Evolutionary conservation across 2,113 vertebrate species (phyloP).

Genomic region (Bombycilla garrulus): DNA sequence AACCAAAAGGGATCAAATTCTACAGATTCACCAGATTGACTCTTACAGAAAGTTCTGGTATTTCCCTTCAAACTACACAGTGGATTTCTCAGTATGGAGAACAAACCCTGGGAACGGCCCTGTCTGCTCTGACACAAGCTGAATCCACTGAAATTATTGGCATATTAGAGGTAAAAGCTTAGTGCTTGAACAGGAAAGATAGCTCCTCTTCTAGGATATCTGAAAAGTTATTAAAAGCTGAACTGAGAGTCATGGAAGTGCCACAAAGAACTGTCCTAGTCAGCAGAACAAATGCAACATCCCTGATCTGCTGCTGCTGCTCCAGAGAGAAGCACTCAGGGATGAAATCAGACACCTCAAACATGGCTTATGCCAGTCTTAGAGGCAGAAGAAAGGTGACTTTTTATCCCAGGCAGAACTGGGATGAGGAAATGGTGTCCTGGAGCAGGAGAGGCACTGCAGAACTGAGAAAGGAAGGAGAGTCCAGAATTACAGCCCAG

Average conservation of each 20-base stretch:
- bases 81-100: not conserved
- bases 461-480: not conserved
- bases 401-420: not conserved
- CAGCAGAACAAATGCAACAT: not conserved
- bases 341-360: fast-evolving
- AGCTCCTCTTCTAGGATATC: not conserved
- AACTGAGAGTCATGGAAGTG: not conserved
- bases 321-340: not conserved
- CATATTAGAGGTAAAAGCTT: not conserved
- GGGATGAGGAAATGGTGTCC: not conserved
- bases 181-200: not conserved
- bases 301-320: not conserved
- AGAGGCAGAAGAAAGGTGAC: not conserved
- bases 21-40: not conserved
- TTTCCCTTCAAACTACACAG: not conserved
- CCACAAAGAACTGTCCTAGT: not conserved
- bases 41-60: not conserved
- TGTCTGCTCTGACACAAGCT: not conserved
- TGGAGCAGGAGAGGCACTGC: not conserved
- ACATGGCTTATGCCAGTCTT: not conserved
- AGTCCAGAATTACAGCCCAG: not conserved
- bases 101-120: not conserved
- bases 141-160: not conserved
- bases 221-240: not conserved
- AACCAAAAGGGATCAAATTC: not conserved